Conservation (phyloP, 2,797 vertebrate species). For the Periparus ater region DNA sequence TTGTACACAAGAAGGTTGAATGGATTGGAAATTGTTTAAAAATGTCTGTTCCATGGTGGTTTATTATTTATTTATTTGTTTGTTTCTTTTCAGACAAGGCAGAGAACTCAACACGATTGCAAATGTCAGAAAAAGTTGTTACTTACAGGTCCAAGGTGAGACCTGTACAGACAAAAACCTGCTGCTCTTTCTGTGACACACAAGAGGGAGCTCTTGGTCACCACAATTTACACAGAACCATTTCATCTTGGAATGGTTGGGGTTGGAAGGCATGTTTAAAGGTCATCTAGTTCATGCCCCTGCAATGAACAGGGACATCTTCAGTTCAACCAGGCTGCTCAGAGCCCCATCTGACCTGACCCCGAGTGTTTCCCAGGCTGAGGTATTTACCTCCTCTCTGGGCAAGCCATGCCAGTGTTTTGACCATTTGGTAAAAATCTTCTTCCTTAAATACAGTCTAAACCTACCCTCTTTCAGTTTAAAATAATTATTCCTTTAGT, state of each 20-base stretch:
- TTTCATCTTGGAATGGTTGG: fast-evolving
- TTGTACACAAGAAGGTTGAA: not conserved
- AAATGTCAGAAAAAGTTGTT: not conserved
- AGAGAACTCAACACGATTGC: not conserved
- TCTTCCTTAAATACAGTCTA: not conserved
- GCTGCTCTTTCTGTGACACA: not conserved
- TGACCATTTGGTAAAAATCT: not conserved
- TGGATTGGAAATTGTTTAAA: not conserved
- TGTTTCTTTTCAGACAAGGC: not conserved
- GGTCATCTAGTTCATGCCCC: not conserved
- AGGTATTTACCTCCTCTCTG: not conserved
- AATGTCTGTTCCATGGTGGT: fast-evolving
- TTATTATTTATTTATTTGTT: not conserved
- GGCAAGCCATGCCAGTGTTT: not conserved
- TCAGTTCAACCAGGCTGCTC: not conserved
- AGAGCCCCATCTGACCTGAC: not conserved
- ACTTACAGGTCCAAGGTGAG: fast-evolving
- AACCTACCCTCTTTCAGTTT: not conserved
- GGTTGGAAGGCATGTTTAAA: not conserved
- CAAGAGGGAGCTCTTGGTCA: conserved; percentile 54
- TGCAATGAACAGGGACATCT: not conserved
- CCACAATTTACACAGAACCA: not conserved
- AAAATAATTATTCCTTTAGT: not conserved
- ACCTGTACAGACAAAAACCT: fast-evolving
- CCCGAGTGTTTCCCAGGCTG: not conserved